Percentiles rank a stretch among this genome's conserved stretches.
These are phyloP conservation scores for Laticauda laticaudata DNA, from an alignment of 2,113 vertebrate species.

Conservation along the genomic window DNA sequence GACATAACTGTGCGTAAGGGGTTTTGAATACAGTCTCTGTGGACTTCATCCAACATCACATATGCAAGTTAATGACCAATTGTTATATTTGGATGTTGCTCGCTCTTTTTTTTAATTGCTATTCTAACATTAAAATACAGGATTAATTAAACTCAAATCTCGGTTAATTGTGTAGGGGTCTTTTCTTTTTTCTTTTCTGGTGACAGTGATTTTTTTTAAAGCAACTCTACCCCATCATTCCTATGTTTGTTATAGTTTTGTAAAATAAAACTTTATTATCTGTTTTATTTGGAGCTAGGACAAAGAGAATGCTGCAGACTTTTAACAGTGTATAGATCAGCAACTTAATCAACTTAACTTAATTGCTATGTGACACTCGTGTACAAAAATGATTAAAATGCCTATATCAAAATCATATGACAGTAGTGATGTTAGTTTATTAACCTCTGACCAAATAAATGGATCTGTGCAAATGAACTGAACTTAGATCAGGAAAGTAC, in stretches of 20 bases:
- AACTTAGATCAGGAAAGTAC: conserved; percentile 21
- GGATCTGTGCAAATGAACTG: conserved; percentile 46
- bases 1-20: conserved; percentile 32
- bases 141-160: conserved; percentile 61
- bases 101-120: conserved; percentile 52
- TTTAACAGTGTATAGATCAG: conserved; percentile 40
- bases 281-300: conserved; percentile 44
- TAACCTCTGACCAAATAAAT: conserved; percentile 56
- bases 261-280: conserved; percentile 51
- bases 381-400: conserved; percentile 33
- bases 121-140: conserved; percentile 48
- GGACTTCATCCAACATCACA: conserved; percentile 45
- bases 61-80: conserved; percentile 53
- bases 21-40: conserved; percentile 42
- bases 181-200: conserved; percentile 47
- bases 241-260: conserved; percentile 50
- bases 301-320: conserved; percentile 38
- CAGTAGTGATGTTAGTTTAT: conserved; percentile 45
- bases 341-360: conserved; percentile 25
- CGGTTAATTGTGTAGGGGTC: conserved; percentile 32
- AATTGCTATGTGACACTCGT: conserved; percentile 39
- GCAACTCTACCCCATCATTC: conserved; percentile 46
- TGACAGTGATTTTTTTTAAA: conserved; percentile 23
- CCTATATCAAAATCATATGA: conserved; percentile 34
- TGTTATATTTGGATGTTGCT: conserved; percentile 51